Evolutionary conservation across 2,113 vertebrate species (phyloP).

Genomic region (Elgaria multicarinata): DNA sequence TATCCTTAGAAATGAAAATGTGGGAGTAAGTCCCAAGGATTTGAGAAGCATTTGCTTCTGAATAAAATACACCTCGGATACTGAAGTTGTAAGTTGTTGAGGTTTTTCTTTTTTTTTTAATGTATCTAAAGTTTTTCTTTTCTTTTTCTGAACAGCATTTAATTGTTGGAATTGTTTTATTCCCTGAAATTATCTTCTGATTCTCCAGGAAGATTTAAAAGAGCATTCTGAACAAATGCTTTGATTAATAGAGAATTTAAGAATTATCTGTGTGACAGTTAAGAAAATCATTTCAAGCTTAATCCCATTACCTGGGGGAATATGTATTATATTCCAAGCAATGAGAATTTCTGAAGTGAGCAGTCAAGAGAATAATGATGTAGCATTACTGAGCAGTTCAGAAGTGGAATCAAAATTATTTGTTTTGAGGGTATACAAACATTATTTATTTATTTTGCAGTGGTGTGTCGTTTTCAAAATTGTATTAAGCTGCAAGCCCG

Average conservation of each 20-base stretch:
- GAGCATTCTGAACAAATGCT: not conserved
- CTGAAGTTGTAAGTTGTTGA: not conserved
- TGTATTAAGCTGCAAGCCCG: not conserved
- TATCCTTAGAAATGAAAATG: not conserved
- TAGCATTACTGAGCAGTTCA: not conserved
- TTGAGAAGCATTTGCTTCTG: not conserved
- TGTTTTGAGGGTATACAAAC: slow-evolving; percentile 47
- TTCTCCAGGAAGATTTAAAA: not conserved
- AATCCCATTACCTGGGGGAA: slow-evolving; percentile 17
- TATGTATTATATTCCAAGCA: slow-evolving; percentile 49
- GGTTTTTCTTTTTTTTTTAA: not conserved
- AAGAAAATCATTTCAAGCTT: slow-evolving; percentile 34
- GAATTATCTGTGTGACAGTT: slow-evolving; percentile 44
- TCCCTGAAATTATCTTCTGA: slow-evolving; percentile 8
- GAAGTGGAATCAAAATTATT: slow-evolving; percentile 48
- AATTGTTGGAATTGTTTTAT: not conserved
- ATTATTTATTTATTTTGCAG: slow-evolving; percentile 30
- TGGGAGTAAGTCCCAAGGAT: not conserved
- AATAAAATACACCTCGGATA: not conserved
- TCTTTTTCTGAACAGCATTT: not conserved
- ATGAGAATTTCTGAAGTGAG: slow-evolving; percentile 40
- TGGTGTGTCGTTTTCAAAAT: slow-evolving; percentile 6
- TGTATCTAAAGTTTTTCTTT: not conserved
- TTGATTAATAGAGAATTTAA: slow-evolving; percentile 28
- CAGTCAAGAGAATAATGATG: slow-evolving; percentile 48